Base-by-base conservation (phyloP, 2,113 vertebrate species). In the Centrocercus urophasianus region DNA sequence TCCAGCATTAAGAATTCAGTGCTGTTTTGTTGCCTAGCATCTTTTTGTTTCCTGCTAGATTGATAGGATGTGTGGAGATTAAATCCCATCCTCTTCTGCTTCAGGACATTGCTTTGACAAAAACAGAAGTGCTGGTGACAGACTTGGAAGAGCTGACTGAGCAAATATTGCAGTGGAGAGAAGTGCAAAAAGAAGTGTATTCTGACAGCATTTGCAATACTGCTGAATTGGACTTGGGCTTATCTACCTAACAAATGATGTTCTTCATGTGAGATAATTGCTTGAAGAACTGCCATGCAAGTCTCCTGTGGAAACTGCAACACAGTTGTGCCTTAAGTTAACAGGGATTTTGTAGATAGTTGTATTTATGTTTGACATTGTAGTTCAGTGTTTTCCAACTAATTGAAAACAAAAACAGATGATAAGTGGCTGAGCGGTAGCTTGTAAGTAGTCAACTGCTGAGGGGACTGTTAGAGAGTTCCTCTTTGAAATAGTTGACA, bases 141-240 rank as follows among this genome's bases (percentile, higher is more conserved):
- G 97, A 99, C 19, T 93, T 98, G 60, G 98, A 99, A 94, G 96
- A 97, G 82, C 86, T 99, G 92, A 95, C 96, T 90, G 96, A 97
- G 38, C 97, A 98, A 94, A 98, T 99, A 92, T 59, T 99, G 64
- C 97, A 97, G 54, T 98, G 98, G 98, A 97, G 96, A 93, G 93
- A 98, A 13, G 82, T 97, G 43, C 96, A 97, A 82, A 97, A 97
- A n/a, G 91, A 90, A 82, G 36, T 54, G 10, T 97, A 91, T 28
- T 95, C 83, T 89, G 76, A 21, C 45, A 92, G 76, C 48, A 75
- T 96, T 45, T 75, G 79, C 85, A 92, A 61, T 52, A 85, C 88
- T 79, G 28, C 60, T 75, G 96, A 96, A 81, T 80, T 96, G 91
- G 96, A 95, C 89, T 89, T 89, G 27, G 81, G 60, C 83, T 96